Base-by-base conservation (phyloP, 2,888 invertebrate species). In the Ligdia adustata region DNA sequence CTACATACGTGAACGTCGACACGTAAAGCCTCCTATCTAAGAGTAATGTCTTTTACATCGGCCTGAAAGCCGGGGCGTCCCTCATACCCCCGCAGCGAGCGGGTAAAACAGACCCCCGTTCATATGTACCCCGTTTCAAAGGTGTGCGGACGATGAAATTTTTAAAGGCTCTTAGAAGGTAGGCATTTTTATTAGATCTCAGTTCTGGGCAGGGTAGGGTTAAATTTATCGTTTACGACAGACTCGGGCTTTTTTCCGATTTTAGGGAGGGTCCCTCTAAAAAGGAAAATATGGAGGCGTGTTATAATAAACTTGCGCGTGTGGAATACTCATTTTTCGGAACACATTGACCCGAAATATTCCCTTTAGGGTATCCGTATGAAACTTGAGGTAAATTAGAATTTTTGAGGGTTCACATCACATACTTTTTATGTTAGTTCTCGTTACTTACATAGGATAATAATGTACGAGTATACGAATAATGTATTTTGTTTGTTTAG, bases 61-160 rank as follows among this genome's bases (percentile, higher is more conserved):
- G 55, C 50, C 55, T 63, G 57, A 59, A 68, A 69, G 40, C 55
- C 54, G 55, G 57, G 44, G 34, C 45, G 31, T 43, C 43, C 20
- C 45, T 27, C 45, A 33, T 20, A 18, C 47, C 45, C 41, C 42
- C 22, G 9, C 4, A 24, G 18, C 2, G 27, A n/a, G 18, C 13
- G 38, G 38, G 31, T 16, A 28, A 29, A 26, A 28, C 32, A 20
- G 14, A 12, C 16, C 27, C 50, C 28, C 14, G 35, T 29, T 29
- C 20, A 47, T 63, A 60, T 49, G 63, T 65, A 55, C 42, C 57
- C 60, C 60, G 54, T 57, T 52, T 42, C 56, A 28, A 50, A 64
- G 64, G 69, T 68, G 64, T 60, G 62, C 57, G 62, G 61, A 62
- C 68, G 72, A 74, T 84, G 76, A 81, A 82, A 80, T 75, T 80